Evolutionary conservation across 2,797 vertebrate species (phyloP).

Genomic region (Sus cebifrons): DNA sequence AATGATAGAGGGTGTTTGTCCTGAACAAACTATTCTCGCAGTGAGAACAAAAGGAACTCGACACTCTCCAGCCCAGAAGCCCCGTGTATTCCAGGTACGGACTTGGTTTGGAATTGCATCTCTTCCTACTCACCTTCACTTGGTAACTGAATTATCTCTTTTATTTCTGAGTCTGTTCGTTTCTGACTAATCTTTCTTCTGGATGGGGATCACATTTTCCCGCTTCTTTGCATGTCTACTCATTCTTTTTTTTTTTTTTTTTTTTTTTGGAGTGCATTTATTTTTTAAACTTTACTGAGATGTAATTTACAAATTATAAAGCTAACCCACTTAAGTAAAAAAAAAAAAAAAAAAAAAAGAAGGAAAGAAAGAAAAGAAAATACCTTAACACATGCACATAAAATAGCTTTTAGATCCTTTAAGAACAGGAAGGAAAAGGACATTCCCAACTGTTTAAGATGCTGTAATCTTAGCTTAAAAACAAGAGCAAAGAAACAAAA

Average conservation of each 20-base stretch:
- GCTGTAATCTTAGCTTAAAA: conserved; percentile 20
- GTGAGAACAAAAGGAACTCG: not conserved
- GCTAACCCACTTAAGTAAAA: no score
- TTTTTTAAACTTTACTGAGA: no score
- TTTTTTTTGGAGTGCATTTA: not conserved
- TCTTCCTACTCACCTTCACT: not conserved
- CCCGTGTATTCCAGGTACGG: not conserved
- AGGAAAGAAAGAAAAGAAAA: no score
- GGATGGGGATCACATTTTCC: not conserved
- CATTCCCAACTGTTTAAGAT: not conserved
- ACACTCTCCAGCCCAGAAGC: not conserved
- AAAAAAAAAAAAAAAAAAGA: no score
- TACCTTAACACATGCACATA: not conserved
- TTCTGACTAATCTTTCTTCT: not conserved
- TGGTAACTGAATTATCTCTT: not conserved
- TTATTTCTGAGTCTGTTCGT: conserved; percentile 13
- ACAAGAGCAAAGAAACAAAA: not conserved
- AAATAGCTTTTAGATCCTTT: not conserved
- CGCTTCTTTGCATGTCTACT: not conserved
- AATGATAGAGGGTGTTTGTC: not conserved
- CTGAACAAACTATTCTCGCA: not conserved
- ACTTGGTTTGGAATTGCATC: not conserved
- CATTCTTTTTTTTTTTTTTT: not conserved
- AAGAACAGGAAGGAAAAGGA: not conserved
- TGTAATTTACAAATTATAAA: no score